Conservation (phyloP, 2,797 vertebrate species). For the Darevskia mixta region DNA sequence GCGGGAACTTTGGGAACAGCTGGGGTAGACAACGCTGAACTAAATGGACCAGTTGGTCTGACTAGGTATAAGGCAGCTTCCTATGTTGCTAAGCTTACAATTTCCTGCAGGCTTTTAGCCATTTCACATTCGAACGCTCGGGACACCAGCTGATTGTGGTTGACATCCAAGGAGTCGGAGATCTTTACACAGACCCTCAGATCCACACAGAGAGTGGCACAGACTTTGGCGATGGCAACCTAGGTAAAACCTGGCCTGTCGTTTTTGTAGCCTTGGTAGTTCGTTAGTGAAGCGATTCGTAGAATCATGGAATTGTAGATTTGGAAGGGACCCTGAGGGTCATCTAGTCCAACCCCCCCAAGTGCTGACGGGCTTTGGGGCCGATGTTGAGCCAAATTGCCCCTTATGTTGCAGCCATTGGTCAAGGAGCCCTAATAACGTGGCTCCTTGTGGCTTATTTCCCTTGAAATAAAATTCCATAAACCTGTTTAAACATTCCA, state of each 20-base stretch:
- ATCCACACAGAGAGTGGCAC: conserved; percentile 94
- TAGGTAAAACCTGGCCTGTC: conserved; percentile 80
- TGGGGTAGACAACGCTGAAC: too few species aligned
- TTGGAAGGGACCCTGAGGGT: too few species aligned
- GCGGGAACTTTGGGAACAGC: too few species aligned
- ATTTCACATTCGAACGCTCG: conserved; percentile 96
- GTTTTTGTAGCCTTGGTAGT: not conserved
- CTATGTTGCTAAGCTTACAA: not conserved
- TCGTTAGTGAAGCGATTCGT: not conserved
- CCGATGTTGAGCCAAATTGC: not conserved
- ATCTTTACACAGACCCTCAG: conserved; percentile 98
- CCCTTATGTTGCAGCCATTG: too few species aligned
- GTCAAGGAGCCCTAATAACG: not conserved
- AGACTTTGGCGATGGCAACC: conserved; percentile 97
- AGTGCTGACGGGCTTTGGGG: not conserved
- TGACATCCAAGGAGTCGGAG: conserved; percentile 98
- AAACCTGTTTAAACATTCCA: not conserved
- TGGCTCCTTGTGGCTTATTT: too few species aligned
- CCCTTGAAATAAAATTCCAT: not conserved
- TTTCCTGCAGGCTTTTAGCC: conserved; percentile 92
- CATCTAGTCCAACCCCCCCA: too few species aligned
- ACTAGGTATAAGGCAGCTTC: not conserved
- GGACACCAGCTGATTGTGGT: conserved; percentile 97
- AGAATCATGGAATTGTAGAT: too few species aligned
- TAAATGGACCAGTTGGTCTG: too few species aligned